Conservation (phyloP, 2,888 invertebrate species). For the Galeopsomyia nigrocyanea region DNA sequence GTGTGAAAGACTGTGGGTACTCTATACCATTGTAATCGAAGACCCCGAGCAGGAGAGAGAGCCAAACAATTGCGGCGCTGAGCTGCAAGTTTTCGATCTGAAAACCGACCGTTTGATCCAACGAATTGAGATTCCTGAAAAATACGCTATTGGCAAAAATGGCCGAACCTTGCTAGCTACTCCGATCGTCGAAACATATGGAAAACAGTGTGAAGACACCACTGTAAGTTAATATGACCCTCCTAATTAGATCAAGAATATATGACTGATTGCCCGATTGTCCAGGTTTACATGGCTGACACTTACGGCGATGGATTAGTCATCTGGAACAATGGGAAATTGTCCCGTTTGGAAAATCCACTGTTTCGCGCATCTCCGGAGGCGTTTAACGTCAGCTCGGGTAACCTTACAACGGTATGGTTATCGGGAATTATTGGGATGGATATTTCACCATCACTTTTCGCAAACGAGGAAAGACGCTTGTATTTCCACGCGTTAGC, state of each 20-base stretch:
- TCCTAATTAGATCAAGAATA: too few relatives aligned
- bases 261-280: not conserved
- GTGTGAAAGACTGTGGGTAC: slow-evolving; percentile 79
- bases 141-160: slow-evolving; percentile 47
- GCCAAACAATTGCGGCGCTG: slow-evolving; percentile 74
- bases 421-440: slow-evolving; percentile 80
- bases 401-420: slow-evolving; percentile 71
- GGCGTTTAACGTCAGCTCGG: slow-evolving; percentile 19
- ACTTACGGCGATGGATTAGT: slow-evolving; percentile 25
- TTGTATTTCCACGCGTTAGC: slow-evolving; percentile 55
- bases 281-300: slow-evolving; percentile 41
- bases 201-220: slow-evolving; percentile 43
- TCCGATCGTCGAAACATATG: slow-evolving; percentile 52
- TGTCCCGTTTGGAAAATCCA: slow-evolving; percentile 51
- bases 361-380: slow-evolving; percentile 29
- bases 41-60: slow-evolving; percentile 69
- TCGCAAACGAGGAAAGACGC: slow-evolving; percentile 21
- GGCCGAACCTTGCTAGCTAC: slow-evolving; percentile 51
- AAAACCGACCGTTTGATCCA: slow-evolving; percentile 65
- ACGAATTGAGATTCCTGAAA: slow-evolving; percentile 50
- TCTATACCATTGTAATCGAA: slow-evolving; percentile 73
- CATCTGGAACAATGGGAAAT: slow-evolving; percentile 29
- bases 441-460: slow-evolving; percentile 71
- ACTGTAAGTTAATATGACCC: slow-evolving; percentile 56
- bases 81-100: slow-evolving; percentile 80